Conservation (phyloP, 2,797 vertebrate species). For the Enteromius paludinosus region DNA sequence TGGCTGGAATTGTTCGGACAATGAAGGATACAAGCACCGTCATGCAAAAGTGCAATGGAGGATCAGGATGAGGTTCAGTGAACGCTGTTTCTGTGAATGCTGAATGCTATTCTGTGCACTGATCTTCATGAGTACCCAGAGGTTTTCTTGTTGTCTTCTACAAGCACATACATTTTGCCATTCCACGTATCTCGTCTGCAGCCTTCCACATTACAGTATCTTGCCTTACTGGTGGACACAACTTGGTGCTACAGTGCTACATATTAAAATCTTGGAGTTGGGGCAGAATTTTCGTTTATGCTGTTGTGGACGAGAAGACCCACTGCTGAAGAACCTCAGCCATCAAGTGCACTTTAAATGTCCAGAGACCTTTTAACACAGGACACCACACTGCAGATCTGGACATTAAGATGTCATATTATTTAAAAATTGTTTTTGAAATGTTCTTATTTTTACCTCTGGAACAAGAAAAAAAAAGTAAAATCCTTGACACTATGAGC, state of each 20-base stretch:
- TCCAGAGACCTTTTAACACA: slow-evolving; percentile 43
- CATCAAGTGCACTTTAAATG: slow-evolving; percentile 62
- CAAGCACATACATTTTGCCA: slow-evolving; percentile 27
- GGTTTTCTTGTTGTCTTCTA: not conserved
- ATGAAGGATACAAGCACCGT: slow-evolving; percentile 23
- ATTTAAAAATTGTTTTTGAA: not conserved
- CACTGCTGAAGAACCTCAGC: slow-evolving; percentile 55
- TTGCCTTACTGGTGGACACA: slow-evolving; percentile 58
- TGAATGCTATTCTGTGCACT: slow-evolving; percentile 30
- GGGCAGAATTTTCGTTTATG: slow-evolving; percentile 32
- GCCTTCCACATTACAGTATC: slow-evolving; percentile 39
- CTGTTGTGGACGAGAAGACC: slow-evolving; percentile 36
- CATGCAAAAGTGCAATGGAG: not conserved
- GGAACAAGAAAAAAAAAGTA: not conserved
- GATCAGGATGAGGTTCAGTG: not conserved
- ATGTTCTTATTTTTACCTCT: slow-evolving; percentile 41
- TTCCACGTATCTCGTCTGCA: slow-evolving; percentile 30
- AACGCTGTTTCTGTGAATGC: slow-evolving; percentile 13
- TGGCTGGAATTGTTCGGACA: slow-evolving; percentile 4
- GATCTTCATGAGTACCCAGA: slow-evolving; percentile 27
- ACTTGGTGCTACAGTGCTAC: slow-evolving; percentile 55
- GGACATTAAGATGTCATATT: slow-evolving; percentile 26
- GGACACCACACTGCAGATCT: slow-evolving; percentile 36
- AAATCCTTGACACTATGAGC: slow-evolving; percentile 29
- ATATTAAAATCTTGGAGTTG: slow-evolving; percentile 24